These are phyloP conservation scores for Macaria notata DNA, from an alignment of 2,888 invertebrate species.

Conservation along the genomic window DNA sequence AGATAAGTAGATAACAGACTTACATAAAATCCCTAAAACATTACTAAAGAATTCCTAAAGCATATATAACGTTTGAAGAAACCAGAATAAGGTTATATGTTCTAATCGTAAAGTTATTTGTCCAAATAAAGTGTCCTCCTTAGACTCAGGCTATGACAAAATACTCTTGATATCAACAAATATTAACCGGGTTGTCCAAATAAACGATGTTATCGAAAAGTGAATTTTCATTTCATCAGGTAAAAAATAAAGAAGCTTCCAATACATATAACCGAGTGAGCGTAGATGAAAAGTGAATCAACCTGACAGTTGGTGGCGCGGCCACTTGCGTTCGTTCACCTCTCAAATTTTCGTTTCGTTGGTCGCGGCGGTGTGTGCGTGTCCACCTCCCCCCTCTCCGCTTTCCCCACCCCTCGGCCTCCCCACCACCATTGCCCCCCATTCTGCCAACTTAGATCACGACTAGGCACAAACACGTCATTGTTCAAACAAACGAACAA, in stretches of 20 bases:
- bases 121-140: too few relatives aligned
- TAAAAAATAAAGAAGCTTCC: constrained; percentile 54
- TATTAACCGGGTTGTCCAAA: constrained; percentile 2
- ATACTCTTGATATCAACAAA: background rate
- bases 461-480: constrained; percentile 54
- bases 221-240: constrained; percentile 57
- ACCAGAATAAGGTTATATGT: too few relatives aligned
- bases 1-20: too few relatives aligned
- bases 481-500: constrained; percentile 49
- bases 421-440: constrained; percentile 42
- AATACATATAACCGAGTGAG: constrained; percentile 62
- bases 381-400: constrained; percentile 40
- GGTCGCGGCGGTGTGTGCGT: constrained; percentile 64
- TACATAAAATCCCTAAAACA: too few relatives aligned
- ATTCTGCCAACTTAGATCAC: constrained; percentile 68
- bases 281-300: constrained; percentile 81
- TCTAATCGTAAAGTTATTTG: too few relatives aligned
- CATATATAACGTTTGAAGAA: too few relatives aligned
- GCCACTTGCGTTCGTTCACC: constrained; percentile 79
- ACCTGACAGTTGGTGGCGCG: constrained; percentile 74
- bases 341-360: constrained; percentile 82
- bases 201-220: constrained; percentile 39
- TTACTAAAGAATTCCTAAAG: too few relatives aligned
- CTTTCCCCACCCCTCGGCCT: constrained; percentile 27
- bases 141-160: background rate